These are phyloP conservation scores for Oxytorus armatus DNA, from an alignment of 2,888 invertebrate species.

Conservation along the genomic window DNA sequence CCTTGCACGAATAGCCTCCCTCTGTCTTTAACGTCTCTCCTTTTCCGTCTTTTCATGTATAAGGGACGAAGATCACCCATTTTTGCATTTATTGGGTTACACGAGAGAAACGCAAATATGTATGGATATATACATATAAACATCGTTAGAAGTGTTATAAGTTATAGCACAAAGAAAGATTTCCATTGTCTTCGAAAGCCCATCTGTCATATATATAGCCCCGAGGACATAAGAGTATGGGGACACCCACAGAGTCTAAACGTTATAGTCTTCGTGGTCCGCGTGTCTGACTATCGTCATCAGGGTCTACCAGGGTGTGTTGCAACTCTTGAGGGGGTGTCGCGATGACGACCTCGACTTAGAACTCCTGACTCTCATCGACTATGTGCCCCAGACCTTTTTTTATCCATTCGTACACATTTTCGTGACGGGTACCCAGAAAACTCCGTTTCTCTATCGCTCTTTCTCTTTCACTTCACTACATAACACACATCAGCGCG, in stretches of 20 bases:
- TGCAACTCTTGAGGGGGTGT: background rate
- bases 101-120: constrained; percentile 56
- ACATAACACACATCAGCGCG: constrained; percentile 22
- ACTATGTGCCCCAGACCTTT: background rate
- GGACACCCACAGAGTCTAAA: constrained; percentile 32
- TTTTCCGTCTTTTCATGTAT: constrained; percentile 44
- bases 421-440: background rate
- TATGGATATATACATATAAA: background rate
- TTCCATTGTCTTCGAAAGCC: constrained; percentile 78
- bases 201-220: constrained; percentile 79
- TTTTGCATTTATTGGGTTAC: constrained; percentile 80
- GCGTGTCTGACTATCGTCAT: constrained; percentile 40
- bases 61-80: constrained; percentile 65
- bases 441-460: background rate
- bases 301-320: background rate
- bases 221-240: constrained; percentile 50
- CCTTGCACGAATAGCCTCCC: constrained; percentile 42
- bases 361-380: background rate
- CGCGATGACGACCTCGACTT: constrained; percentile 1
- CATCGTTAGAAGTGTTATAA: constrained; percentile 70
- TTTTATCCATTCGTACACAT: constrained; percentile 2
- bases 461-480: background rate
- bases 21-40: constrained; percentile 47
- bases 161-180: constrained; percentile 32
- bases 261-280: constrained; percentile 27